Evolutionary conservation across 1,140 invertebrate species (phyloP).

Genomic region (Pygmarrhopalites habei): DNA sequence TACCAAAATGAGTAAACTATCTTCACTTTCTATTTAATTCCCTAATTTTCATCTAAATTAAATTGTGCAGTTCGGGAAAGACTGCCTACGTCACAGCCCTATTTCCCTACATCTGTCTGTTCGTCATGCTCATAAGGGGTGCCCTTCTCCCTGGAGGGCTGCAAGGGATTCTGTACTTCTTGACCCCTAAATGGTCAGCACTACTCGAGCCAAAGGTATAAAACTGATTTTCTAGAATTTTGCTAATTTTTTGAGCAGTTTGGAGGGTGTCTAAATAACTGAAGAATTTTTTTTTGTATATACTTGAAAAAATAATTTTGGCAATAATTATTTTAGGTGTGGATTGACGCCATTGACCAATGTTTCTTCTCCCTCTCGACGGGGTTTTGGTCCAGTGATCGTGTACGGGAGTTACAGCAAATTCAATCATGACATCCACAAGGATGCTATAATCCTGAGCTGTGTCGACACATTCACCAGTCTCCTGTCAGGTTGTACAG

Average conservation of each 20-base stretch:
- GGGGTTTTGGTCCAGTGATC: slow-evolving; percentile 24
- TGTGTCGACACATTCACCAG: slow-evolving; percentile 32
- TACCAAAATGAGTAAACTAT: no score
- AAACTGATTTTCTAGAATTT: neutral
- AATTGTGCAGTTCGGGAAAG: slow-evolving; percentile 56
- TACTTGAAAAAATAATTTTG: slow-evolving; percentile 46
- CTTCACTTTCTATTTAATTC: no score
- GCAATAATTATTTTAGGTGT: slow-evolving; percentile 52
- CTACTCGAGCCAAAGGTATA: slow-evolving; percentile 56
- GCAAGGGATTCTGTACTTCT: slow-evolving; percentile 67
- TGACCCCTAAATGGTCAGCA: slow-evolving; percentile 61
- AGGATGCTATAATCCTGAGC: slow-evolving; percentile 42
- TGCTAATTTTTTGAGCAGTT: neutral
- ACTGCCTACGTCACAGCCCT: slow-evolving; percentile 52
- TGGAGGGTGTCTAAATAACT: no score
- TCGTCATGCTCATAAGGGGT: slow-evolving; percentile 64
- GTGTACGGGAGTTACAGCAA: neutral
- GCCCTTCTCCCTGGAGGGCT: slow-evolving; percentile 64
- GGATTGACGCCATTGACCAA: slow-evolving; percentile 9
- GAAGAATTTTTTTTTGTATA: neutral
- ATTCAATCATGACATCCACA: no score
- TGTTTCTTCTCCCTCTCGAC: slow-evolving; percentile 13
- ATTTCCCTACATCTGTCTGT: slow-evolving; percentile 55
- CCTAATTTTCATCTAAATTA: no score
- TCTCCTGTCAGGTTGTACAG: slow-evolving; percentile 44